Conservation (phyloP, 2,888 invertebrate genomes). For the Drymonia ruficornis region DNA sequence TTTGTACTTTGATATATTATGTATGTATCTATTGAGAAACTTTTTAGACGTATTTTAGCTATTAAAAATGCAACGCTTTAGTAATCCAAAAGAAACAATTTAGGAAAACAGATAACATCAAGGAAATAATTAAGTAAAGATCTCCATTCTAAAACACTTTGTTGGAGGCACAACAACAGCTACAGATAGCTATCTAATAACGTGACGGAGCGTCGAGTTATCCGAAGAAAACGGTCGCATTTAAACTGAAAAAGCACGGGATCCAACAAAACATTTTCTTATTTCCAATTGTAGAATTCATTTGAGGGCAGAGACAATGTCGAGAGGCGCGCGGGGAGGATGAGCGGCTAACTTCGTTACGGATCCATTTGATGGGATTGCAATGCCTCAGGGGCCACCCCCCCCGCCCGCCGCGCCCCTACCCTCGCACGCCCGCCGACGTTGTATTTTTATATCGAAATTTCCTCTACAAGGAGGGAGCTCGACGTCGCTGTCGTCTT, state of each 20-base stretch:
- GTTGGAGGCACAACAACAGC: slow-evolving; percentile 39
- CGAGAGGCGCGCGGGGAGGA: slow-evolving; percentile 83
- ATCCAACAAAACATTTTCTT: slow-evolving; percentile 85
- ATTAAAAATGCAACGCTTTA: too few species aligned
- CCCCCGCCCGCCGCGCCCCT: slow-evolving; percentile 44
- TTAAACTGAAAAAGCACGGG: slow-evolving; percentile 82
- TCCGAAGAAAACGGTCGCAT: slow-evolving; percentile 76
- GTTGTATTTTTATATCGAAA: slow-evolving; percentile 85
- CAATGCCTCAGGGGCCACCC: slow-evolving; percentile 83
- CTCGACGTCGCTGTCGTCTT: slow-evolving; percentile 77
- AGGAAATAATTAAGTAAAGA: slow-evolving; percentile 55
- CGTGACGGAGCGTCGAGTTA: slow-evolving; percentile 62
- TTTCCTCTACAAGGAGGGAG: slow-evolving; percentile 79
- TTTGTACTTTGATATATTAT: too few species aligned
- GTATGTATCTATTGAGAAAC: too few species aligned
- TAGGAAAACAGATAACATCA: slow-evolving; percentile 37
- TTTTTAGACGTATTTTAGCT: too few species aligned
- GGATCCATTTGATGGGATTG: slow-evolving; percentile 92
- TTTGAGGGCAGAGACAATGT: slow-evolving; percentile 85
- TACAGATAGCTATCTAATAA: slow-evolving; percentile 53
- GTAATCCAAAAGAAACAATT: slow-evolving; percentile 38
- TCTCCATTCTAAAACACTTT: slow-evolving; percentile 55
- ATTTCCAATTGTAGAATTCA: slow-evolving; percentile 86
- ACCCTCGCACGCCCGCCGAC: slow-evolving; percentile 60
- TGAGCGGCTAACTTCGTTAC: slow-evolving; percentile 89